Evolutionary conservation across 2,797 vertebrate genomes (phyloP).

Genomic region (Gephyroberyx darwinii): DNA sequence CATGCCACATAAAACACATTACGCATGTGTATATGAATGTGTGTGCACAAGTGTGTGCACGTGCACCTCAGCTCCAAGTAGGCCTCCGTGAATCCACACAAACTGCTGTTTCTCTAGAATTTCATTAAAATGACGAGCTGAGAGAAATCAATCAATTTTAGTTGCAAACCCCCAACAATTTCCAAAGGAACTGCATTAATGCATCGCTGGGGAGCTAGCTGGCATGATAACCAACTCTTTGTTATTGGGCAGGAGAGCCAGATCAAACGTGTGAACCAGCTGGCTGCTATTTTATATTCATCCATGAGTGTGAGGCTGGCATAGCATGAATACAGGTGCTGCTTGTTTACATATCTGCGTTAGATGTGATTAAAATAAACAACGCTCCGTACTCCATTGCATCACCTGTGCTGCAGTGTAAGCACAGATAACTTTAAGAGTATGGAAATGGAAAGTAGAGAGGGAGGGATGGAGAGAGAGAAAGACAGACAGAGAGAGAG

Average conservation of each 20-base stretch:
- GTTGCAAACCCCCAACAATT: constrained; percentile 37
- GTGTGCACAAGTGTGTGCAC: neutral
- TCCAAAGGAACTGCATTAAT: constrained; percentile 53
- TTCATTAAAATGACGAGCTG: constrained; percentile 33
- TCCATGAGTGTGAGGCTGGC: constrained; percentile 65
- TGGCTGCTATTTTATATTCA: constrained; percentile 78
- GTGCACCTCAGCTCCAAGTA: neutral
- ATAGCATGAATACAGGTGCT: constrained; percentile 72
- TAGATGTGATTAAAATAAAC: constrained; percentile 72
- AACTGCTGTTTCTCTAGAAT: constrained; percentile 26
- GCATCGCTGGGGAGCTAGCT: constrained; percentile 51
- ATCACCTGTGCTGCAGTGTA: constrained; percentile 50
- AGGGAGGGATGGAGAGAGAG: constrained; percentile 10
- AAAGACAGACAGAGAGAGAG: too few relatives aligned
- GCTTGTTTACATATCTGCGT: constrained; percentile 74
- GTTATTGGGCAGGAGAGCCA: constrained; percentile 71
- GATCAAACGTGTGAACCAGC: constrained; percentile 76
- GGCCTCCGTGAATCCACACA: neutral
- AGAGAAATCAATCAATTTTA: constrained; percentile 43
- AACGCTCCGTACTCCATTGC: constrained; percentile 62
- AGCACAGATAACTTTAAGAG: constrained; percentile 28
- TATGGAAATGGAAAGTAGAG: constrained; percentile 16
- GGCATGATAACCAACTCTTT: constrained; percentile 58
- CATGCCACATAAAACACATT: neutral
- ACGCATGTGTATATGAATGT: neutral